These are phyloP conservation scores for Chalcis sispes DNA, from an alignment of 2,888 invertebrate genomes.

Conservation along the genomic window DNA sequence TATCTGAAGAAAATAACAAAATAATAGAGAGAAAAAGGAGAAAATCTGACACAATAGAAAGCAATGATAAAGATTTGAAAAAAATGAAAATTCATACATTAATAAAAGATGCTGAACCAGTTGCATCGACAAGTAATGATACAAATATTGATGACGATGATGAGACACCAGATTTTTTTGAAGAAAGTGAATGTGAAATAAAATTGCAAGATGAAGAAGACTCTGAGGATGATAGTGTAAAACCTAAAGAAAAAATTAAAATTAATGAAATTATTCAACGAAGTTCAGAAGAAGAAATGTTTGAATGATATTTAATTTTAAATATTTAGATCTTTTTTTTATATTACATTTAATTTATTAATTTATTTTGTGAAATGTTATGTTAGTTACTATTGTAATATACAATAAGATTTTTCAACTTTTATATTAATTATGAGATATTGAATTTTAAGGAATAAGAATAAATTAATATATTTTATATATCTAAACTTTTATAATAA, in stretches of 20 bases:
- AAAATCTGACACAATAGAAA: background rate
- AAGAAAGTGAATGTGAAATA: slow-evolving; percentile 53
- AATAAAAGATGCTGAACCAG: background rate
- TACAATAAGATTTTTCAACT: slow-evolving; percentile 2
- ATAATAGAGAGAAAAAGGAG: background rate
- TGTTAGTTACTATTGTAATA: too few relatives aligned
- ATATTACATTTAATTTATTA: background rate
- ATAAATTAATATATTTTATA: slow-evolving; percentile 4
- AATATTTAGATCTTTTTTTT: background rate
- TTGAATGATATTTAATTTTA: slow-evolving; percentile 27
- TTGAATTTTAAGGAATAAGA: background rate
- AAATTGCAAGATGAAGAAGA: slow-evolving; percentile 50
- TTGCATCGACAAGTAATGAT: background rate
- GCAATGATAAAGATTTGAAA: background rate
- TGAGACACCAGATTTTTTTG: slow-evolving; percentile 52
- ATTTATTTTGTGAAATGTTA: too few relatives aligned
- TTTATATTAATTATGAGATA: background rate
- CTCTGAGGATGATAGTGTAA: slow-evolving; percentile 9
- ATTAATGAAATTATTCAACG: slow-evolving; percentile 30
- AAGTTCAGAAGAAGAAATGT: too few relatives aligned
- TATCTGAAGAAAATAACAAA: background rate
- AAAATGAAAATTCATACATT: background rate
- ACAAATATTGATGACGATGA: slow-evolving; percentile 43
- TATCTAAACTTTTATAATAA: background rate
- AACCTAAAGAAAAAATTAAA: slow-evolving; percentile 40